Base-by-base conservation (phyloP, 2,113 vertebrate genomes). In the Gopherus flavomarginatus region DNA sequence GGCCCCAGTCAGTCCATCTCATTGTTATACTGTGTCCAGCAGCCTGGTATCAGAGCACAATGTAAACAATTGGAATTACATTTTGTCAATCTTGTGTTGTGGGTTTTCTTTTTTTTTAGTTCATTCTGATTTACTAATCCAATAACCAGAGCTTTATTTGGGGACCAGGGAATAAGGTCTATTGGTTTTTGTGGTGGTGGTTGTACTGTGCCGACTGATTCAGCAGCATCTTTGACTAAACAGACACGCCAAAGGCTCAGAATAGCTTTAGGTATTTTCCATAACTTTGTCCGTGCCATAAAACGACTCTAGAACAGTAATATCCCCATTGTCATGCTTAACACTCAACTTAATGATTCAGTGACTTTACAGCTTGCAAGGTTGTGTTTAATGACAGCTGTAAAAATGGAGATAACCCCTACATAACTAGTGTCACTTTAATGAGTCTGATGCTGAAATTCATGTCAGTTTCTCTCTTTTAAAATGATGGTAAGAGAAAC, bases 301-400 rank as follows among this genome's bases (percentile, higher is more conserved):
- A 88, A 93, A 89, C 94, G 56, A 29, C 89, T 95, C 90, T 52
- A 81, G 90, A 92, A 86, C 57, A 3, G 90, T 62, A 82, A 85
- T 54, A 79, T 83, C 79, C 38, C 79, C 19, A 0, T 83, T 89
- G 81, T 86, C 56, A 2, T 3, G 83, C 92, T 89, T 92, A 83
- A 85, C 72, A 87, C 49, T 56, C 4, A 47, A 59, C 80, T 88
- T 90, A 92, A 31, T 90, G 38, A 81, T 90, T 78, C 0, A 1
- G 24, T n/a, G 57, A 65, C 83, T 96, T 86, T 83, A 90, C 57
- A 47, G 62, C 84, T 91, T 0, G 0, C 81, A 85, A 93, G 92
- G 85, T 85, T 92, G 17, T 0, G 1, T 88, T 83, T 95, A 92
- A 90, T 42, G 87, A n/a, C 75, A 75, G 87, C 79, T 91, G 86